These are phyloP conservation scores for Galerucella nymphaeae DNA, from an alignment of 2,888 invertebrate species.

Conservation along the genomic window DNA sequence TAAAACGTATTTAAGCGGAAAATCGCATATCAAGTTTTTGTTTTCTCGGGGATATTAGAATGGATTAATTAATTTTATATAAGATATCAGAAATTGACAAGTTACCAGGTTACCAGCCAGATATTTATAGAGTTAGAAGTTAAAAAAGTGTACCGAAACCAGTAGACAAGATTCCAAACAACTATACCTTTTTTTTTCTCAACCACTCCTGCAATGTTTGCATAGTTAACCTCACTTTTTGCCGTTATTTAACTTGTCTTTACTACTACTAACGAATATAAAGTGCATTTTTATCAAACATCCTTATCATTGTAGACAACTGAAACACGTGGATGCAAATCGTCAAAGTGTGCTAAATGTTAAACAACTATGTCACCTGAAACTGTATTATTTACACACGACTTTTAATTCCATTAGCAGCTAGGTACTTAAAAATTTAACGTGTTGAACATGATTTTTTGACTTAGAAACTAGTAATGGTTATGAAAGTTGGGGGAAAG, in stretches of 20 bases:
- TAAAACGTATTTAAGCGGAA: conserved; percentile 4
- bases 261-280: too few relatives aligned
- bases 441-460: not conserved
- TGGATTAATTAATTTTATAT: not conserved
- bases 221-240: too few relatives aligned
- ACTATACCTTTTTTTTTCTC: too few relatives aligned
- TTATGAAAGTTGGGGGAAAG: conserved; percentile 10
- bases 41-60: not conserved
- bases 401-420: not conserved
- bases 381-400: not conserved
- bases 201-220: too few relatives aligned
- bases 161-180: too few relatives aligned
- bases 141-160: too few relatives aligned
- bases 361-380: not conserved
- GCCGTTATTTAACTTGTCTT: too few relatives aligned
- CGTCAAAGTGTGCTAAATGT: not conserved
- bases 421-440: not conserved
- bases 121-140: too few relatives aligned
- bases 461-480: conserved; percentile 1
- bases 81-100: too few relatives aligned
- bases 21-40: not conserved
- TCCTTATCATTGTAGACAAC: too few relatives aligned
- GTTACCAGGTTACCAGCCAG: too few relatives aligned
- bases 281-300: too few relatives aligned
- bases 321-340: not conserved